Percentiles rank a stretch among this genome's conserved stretches.
Evolutionary conservation across 2,797 vertebrate species (phyloP).

Genomic region (Tenualosa ilisha): DNA sequence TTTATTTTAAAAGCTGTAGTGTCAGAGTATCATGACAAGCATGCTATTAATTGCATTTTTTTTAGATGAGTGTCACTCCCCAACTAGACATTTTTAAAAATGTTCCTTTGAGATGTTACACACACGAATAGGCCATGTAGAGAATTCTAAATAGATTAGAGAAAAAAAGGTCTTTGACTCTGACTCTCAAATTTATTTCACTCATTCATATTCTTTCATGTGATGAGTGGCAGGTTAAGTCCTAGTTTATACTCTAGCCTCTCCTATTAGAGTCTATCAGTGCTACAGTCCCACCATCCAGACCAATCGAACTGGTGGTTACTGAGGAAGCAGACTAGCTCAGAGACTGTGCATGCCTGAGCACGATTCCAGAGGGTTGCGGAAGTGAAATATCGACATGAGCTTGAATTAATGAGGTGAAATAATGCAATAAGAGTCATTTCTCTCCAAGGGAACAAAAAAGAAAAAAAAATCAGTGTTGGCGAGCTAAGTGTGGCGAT

Average conservation of each 20-base stretch:
- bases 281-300: background rate
- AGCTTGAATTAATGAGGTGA: conserved; percentile 12
- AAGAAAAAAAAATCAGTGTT: background rate
- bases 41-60: too few relatives aligned
- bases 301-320: background rate
- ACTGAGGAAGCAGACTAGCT: background rate
- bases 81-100: background rate
- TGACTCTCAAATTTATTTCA: too few relatives aligned
- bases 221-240: background rate
- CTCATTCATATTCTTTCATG: background rate
- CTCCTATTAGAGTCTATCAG: background rate
- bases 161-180: background rate
- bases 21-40: background rate
- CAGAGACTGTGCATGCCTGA: background rate
- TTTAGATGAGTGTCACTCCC: too few relatives aligned
- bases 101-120: background rate
- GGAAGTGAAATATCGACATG: conserved; percentile 15
- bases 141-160: background rate
- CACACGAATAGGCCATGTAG: background rate
- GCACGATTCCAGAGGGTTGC: background rate
- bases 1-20: background rate
- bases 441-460: background rate
- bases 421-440: conserved; percentile 1
- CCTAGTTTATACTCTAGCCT: background rate
- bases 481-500: background rate